Evolutionary conservation across 2,797 vertebrate genomes (phyloP).

Genomic region (Enteromius unitaeniatus): DNA sequence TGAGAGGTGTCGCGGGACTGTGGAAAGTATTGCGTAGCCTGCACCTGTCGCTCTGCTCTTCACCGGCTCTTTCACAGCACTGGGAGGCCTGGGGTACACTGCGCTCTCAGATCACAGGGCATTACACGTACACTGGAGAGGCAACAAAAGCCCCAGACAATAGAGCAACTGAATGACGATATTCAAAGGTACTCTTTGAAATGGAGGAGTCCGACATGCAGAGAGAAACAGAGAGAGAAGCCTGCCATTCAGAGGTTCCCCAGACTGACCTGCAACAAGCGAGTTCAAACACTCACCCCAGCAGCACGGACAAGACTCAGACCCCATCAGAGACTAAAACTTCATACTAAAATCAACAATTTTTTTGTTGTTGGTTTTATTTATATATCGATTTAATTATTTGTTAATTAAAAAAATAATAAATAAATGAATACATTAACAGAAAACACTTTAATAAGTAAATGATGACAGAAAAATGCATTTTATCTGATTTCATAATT

Average conservation of each 20-base stretch:
- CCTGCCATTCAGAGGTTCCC: conserved; percentile 24
- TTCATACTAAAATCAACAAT: background rate
- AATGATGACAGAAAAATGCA: too few species aligned
- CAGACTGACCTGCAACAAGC: conserved; percentile 22
- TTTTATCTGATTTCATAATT: too few species aligned
- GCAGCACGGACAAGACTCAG: background rate
- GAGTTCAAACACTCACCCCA: conserved; percentile 26
- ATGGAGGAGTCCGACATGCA: conserved; percentile 44
- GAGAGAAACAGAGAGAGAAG: background rate
- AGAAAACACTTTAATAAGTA: too few species aligned
- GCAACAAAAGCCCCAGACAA: conserved; percentile 53
- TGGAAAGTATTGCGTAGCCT: conserved; percentile 34
- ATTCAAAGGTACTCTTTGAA: conserved; percentile 59
- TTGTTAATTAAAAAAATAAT: too few species aligned
- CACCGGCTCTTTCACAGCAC: conserved; percentile 42
- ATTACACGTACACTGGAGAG: conserved; percentile 48
- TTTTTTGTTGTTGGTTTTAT: too few species aligned
- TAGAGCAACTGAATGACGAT: conserved; percentile 43
- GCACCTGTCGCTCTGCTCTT: conserved; percentile 49
- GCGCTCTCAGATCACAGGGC: conserved; percentile 50
- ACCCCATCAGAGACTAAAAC: conserved; percentile 4
- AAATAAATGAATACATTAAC: too few species aligned
- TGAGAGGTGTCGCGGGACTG: conserved; percentile 37
- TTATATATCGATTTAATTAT: too few species aligned
- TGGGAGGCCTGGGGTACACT: conserved; percentile 37